phyloP scores from a whole-genome alignment of 1,140 invertebrate species.

The Colletes gigas region DNA sequence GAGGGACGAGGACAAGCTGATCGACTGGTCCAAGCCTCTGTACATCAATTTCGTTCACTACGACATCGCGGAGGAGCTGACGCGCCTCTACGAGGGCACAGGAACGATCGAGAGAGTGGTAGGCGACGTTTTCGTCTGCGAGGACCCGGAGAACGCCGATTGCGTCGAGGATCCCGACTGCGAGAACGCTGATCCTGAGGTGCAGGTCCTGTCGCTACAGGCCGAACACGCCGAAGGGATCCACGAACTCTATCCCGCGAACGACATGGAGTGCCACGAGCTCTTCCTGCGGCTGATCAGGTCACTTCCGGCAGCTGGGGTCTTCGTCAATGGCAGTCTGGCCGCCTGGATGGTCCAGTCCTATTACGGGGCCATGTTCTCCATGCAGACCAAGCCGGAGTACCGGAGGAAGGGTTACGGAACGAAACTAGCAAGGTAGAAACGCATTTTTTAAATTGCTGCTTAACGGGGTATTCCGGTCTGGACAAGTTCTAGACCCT shows the following conservation, averaged over 20 bases:
- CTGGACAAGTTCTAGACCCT: no score
- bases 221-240: constrained; percentile 89
- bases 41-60: constrained; percentile 92
- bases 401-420: constrained; percentile 88
- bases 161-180: constrained; percentile 49
- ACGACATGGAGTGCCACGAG: constrained; percentile 91
- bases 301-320: constrained; percentile 88
- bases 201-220: constrained; percentile 84
- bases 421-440: constrained; percentile 77
- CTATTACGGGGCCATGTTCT: constrained; percentile 94
- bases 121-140: constrained; percentile 89
- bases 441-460: no score
- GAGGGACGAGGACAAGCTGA: constrained; percentile 87
- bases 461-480: no score
- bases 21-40: constrained; percentile 88
- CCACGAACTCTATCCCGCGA: constrained; percentile 91
- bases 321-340: constrained; percentile 86
- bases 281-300: constrained; percentile 89
- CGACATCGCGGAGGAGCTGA: constrained; percentile 87
- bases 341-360: constrained; percentile 94
- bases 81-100: constrained; percentile 84
- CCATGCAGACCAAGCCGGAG: constrained; percentile 92
- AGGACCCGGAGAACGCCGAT: constrained; percentile 77
- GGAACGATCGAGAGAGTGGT: constrained; percentile 87
- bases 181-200: constrained; percentile 53